Base-by-base conservation (phyloP, 1,140 invertebrate genomes). In the Tetraneura akinire region DNA sequence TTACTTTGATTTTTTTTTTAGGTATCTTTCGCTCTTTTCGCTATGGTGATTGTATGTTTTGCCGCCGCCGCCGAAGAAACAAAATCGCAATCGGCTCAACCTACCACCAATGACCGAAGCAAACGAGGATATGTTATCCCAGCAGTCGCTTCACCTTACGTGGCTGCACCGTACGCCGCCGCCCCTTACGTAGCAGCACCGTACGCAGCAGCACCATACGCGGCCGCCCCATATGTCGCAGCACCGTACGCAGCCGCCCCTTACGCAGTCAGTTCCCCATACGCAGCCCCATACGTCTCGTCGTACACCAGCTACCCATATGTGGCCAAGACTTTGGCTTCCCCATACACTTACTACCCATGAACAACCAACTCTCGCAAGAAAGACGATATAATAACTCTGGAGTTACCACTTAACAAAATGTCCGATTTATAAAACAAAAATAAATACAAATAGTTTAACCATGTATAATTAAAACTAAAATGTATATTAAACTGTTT, bases 261-360 rank as follows among this genome's bases (percentile, higher is more conserved):
- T 1, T 74, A 74, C 9, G 73, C 73, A 23, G 13, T 78, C 1
- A 21, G 55, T 45, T 57, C 55, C 3, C 73, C 73, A 8, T 60
- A 78, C 21, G 73, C 73, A 14, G 14, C 73, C 6, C 73, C 73
- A 10, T 78, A 78, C 53, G 73, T 78, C 14, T 78, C 73, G 0
- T 78, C 73, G 14, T 78, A 78, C 53, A 78, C 37, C 53, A n/a
- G 32, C 23, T 78, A 78, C 21, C 73, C 73, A 0, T 78, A 78
- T 37, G 73, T 78, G 18, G 73, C 73, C 11, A 78, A 60, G 53
- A 47, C 73, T 45, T 29, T 78, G 37, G 73, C 55, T 57, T 78
- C 73, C 9, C 73, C 73, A 11, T 78, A 78, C 73, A n/a, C 73
- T 9, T 60, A 78, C 37, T 78, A 62, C 21, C 73, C 37, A 45